These are phyloP conservation scores for Orthosia gothica DNA, from an alignment of 2,888 invertebrate genomes.

Conservation along the genomic window DNA sequence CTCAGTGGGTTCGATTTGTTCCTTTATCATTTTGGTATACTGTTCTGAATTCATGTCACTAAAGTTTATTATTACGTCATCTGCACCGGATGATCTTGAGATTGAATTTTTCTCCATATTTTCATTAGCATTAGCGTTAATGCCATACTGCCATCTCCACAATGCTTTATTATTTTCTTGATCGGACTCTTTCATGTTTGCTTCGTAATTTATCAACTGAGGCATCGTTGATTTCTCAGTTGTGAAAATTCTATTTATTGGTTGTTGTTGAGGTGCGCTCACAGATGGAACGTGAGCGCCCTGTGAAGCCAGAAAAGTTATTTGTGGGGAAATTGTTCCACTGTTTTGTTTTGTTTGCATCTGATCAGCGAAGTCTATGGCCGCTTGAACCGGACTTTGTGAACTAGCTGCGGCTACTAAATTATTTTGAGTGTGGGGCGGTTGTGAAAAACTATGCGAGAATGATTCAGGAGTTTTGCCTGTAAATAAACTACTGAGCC, in stretches of 20 bases:
- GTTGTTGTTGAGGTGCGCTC: slow-evolving; percentile 78
- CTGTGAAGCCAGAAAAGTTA: slow-evolving; percentile 89
- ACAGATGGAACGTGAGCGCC: slow-evolving; percentile 85
- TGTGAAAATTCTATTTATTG: slow-evolving; percentile 80
- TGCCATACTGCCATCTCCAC: slow-evolving; percentile 89
- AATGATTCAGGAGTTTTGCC: slow-evolving; percentile 89
- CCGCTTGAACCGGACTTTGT: slow-evolving; percentile 79
- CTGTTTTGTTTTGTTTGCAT: slow-evolving; percentile 80
- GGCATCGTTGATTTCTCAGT: slow-evolving; percentile 85
- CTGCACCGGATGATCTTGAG: slow-evolving; percentile 85
- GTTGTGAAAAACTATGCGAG: slow-evolving; percentile 83
- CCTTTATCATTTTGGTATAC: slow-evolving; percentile 84
- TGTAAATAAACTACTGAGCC: slow-evolving; percentile 81
- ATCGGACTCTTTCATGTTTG: slow-evolving; percentile 80
- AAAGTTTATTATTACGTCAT: slow-evolving; percentile 87
- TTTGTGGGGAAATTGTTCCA: slow-evolving; percentile 85
- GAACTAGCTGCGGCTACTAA: slow-evolving; percentile 80
- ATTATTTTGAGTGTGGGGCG: slow-evolving; percentile 79
- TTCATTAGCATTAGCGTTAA: slow-evolving; percentile 80
- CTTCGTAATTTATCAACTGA: slow-evolving; percentile 87
- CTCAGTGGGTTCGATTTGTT: slow-evolving; percentile 75
- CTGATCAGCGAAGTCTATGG: slow-evolving; percentile 80
- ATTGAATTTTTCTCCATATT: slow-evolving; percentile 83
- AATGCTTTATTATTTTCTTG: slow-evolving; percentile 84
- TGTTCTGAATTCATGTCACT: slow-evolving; percentile 87